Evolutionary conservation across 2,888 invertebrate genomes (phyloP).

Genomic region (Megastigmus dorsalis): DNA sequence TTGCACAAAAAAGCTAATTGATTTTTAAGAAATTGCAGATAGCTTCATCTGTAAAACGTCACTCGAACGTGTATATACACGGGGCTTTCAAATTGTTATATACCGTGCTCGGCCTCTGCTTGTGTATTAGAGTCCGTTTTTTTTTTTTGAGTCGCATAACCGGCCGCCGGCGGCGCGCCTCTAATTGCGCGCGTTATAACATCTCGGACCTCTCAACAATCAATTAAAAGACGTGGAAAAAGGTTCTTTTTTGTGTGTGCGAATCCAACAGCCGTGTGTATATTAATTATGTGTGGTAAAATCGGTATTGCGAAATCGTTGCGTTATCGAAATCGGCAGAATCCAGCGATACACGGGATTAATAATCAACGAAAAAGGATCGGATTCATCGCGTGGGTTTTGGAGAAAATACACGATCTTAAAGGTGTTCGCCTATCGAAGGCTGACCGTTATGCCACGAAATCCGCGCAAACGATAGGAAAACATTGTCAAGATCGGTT

Average conservation of each 20-base stretch:
- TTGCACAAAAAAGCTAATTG: no score
- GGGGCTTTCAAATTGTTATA: no score
- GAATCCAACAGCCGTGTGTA: constrained; percentile 2
- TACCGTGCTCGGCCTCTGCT: no score
- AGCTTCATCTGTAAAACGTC: no score
- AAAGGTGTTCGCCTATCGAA: neutral
- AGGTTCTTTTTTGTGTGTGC: neutral
- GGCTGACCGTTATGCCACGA: neutral
- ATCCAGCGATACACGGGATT: neutral
- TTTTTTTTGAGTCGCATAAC: no score
- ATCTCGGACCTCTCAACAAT: constrained; percentile 10
- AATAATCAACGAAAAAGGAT: constrained; percentile 19
- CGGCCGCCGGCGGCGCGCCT: neutral
- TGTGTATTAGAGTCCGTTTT: no score
- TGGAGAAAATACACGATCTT: neutral
- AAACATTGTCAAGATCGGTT: no score
- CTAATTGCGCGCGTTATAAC: constrained; percentile 14
- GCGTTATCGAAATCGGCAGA: no score
- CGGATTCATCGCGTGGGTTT: neutral
- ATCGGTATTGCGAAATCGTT: constrained; percentile 31
- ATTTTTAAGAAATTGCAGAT: no score
- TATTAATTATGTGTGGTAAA: constrained; percentile 14
- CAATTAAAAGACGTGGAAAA: constrained; percentile 4
- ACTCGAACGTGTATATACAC: no score
- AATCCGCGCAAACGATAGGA: neutral